Conservation (phyloP, 2,888 invertebrate species). For the Blastobasis lacticolella region DNA sequence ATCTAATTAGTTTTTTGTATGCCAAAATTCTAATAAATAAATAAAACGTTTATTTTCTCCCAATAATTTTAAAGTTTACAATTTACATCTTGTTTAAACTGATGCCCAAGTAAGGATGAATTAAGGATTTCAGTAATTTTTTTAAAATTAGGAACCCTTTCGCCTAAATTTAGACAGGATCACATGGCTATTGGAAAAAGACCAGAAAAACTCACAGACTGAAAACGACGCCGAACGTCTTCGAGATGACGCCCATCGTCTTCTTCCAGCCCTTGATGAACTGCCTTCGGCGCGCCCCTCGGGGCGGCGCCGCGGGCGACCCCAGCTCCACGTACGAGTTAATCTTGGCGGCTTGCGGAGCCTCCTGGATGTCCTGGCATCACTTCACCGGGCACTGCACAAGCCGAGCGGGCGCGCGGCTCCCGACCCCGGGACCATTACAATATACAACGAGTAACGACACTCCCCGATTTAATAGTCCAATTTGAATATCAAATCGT, state of each 20-base stretch:
- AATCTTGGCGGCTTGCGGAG: conserved; percentile 53
- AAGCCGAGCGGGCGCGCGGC: conserved; percentile 16
- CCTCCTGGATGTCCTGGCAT: conserved; percentile 33
- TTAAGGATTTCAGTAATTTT: too few relatives aligned
- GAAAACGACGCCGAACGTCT: conserved; percentile 85
- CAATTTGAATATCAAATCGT: conserved; percentile 47
- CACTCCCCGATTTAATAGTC: conserved; percentile 41
- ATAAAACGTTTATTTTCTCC: too few relatives aligned
- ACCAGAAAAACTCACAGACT: conserved; percentile 80
- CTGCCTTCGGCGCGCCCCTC: conserved; percentile 68
- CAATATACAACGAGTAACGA: conserved; percentile 41
- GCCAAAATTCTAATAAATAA: too few relatives aligned
- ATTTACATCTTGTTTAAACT: too few relatives aligned
- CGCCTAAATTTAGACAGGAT: not conserved
- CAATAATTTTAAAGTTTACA: too few relatives aligned
- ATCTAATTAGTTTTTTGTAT: too few relatives aligned
- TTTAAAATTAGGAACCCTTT: too few relatives aligned
- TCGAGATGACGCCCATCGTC: conserved; percentile 84
- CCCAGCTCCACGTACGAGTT: conserved; percentile 61
- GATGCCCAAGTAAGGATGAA: too few relatives aligned
- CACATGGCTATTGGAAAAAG: not conserved
- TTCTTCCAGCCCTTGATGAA: conserved; percentile 69
- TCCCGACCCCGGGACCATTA: conserved; percentile 31
- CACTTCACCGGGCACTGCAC: conserved; percentile 44
- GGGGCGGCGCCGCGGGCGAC: conserved; percentile 57